Conservation (phyloP, 1,140 invertebrate species). For the Apocrypta bakeri region DNA sequence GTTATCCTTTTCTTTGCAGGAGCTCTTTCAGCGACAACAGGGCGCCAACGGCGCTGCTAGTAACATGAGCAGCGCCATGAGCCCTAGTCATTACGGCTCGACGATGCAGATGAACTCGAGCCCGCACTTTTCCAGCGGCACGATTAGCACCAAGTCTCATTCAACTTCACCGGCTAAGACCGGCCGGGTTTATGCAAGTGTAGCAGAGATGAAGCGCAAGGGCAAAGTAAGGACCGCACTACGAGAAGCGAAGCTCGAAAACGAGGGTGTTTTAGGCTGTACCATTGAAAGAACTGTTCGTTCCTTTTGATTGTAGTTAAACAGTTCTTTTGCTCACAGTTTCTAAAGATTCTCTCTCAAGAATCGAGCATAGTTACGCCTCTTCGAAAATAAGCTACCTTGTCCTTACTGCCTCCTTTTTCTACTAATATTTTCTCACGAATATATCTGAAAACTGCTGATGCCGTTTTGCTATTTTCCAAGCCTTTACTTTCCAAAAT, state of each 20-base stretch:
- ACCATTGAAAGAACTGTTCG: conserved; percentile 17
- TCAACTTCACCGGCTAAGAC: conserved; percentile 80
- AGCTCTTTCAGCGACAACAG: conserved; percentile 90
- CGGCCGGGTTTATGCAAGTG: conserved; percentile 90
- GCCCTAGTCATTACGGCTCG: conserved; percentile 67
- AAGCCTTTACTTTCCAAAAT: neutral
- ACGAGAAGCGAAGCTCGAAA: too few species aligned
- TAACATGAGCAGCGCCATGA: conserved; percentile 54
- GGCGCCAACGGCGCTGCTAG: conserved; percentile 58
- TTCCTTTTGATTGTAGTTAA: too few species aligned
- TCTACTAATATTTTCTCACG: neutral
- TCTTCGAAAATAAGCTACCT: neutral
- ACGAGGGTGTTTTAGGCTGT: neutral
- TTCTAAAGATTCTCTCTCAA: neutral
- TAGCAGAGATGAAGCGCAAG: conserved; percentile 94
- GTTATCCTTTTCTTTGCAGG: conserved; percentile 72
- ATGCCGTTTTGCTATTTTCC: neutral
- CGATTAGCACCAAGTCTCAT: conserved; percentile 75
- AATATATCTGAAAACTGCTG: neutral
- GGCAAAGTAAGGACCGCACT: conserved; percentile 79
- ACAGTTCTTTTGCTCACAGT: neutral
- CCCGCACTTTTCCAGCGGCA: conserved; percentile 79
- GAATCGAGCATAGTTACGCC: neutral
- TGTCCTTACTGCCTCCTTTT: neutral
- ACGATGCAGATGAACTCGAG: conserved; percentile 80